Conservation (phyloP, 1,140 invertebrate genomes). For the Tetramorium simillimum region DNA sequence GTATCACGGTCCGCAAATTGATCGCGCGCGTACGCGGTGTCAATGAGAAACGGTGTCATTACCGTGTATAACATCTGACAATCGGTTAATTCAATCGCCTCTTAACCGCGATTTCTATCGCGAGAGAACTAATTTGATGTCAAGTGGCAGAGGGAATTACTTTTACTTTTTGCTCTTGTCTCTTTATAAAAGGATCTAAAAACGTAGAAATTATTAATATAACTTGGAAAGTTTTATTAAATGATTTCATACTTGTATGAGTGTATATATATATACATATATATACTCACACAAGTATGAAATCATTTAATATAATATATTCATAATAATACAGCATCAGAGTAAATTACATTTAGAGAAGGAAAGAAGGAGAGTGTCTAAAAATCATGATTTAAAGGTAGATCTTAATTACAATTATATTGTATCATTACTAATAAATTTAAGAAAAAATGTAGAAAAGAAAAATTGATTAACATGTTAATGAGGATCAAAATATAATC, state of each 20-base stretch:
- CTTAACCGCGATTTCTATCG: slow-evolving; percentile 39
- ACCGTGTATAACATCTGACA: slow-evolving; percentile 23
- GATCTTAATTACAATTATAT: background rate
- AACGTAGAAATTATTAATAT: background rate
- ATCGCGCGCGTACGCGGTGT: slow-evolving; percentile 11
- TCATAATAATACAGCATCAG: background rate
- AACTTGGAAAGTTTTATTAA: no score
- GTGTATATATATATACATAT: no score
- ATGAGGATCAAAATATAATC: background rate
- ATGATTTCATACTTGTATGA: no score
- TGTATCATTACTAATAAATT: background rate
- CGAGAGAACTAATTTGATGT: slow-evolving; percentile 8
- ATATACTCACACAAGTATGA: background rate
- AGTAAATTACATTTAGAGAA: background rate
- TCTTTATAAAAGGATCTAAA: background rate
- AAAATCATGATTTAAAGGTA: background rate
- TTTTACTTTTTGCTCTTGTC: background rate
- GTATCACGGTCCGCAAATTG: slow-evolving; percentile 34
- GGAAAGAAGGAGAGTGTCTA: no score
- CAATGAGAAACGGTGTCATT: slow-evolving; percentile 35
- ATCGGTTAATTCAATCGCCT: slow-evolving; percentile 48
- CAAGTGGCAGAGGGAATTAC: slow-evolving; percentile 14
- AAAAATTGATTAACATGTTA: background rate
- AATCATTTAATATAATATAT: background rate
- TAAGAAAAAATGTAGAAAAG: background rate